Conservation (phyloP, 2,888 invertebrate species). For the Slavum lentiscoides region DNA sequence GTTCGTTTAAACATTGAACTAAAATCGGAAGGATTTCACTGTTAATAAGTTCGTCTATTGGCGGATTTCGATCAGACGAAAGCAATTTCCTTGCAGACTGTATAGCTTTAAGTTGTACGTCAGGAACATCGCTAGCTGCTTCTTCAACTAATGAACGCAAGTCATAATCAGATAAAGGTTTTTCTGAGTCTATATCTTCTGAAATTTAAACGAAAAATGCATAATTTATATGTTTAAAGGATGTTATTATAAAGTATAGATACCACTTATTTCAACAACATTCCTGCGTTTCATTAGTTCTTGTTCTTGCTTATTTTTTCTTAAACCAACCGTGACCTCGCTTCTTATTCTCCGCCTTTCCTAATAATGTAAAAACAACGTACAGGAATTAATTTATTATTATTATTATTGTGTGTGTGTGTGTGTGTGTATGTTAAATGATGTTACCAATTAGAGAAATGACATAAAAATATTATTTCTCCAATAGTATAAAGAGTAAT, state of each 20-base stretch:
- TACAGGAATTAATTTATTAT: too few species aligned
- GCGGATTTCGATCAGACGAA: slow-evolving; percentile 97
- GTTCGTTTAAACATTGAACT: slow-evolving; percentile 82
- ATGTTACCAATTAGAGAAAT: too few species aligned
- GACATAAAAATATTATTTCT: too few species aligned
- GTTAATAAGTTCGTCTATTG: slow-evolving; percentile 92
- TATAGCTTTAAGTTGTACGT: slow-evolving; percentile 84
- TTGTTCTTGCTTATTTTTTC: slow-evolving; percentile 98
- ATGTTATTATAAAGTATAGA: not conserved
- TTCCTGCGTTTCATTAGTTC: slow-evolving; percentile 94
- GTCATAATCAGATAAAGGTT: slow-evolving; percentile 67
- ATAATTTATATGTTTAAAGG: not conserved
- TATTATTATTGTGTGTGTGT: too few species aligned
- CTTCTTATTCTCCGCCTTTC: slow-evolving; percentile 96
- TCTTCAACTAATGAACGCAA: slow-evolving; percentile 80
- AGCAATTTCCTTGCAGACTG: slow-evolving; percentile 93
- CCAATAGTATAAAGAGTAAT: too few species aligned
- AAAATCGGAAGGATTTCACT: slow-evolving; percentile 94
- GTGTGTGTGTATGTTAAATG: too few species aligned
- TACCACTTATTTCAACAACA: slow-evolving; percentile 77
- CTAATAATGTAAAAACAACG: slow-evolving; percentile 61
- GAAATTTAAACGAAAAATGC: slow-evolving; percentile 49
- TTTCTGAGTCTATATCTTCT: slow-evolving; percentile 57
- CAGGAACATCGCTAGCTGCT: slow-evolving; percentile 79
- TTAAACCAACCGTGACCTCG: slow-evolving; percentile 93